These are phyloP conservation scores for Stichopus horrens DNA, from an alignment of 53 echinoderm and acorn worm genomes.

Conservation along the genomic window DNA sequence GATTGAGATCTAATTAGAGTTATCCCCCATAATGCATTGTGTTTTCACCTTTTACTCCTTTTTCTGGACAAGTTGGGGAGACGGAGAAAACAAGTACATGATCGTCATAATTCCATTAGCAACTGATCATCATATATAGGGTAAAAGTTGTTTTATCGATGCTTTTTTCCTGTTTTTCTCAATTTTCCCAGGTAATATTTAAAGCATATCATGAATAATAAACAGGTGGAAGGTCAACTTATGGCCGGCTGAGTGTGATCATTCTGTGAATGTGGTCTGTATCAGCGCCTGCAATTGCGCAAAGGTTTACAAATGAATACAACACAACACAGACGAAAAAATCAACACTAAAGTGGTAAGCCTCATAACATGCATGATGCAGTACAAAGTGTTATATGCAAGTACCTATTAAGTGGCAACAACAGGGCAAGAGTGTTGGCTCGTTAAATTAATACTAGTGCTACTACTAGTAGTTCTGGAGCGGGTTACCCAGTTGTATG, in stretches of 20 bases:
- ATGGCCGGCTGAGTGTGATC: background rate
- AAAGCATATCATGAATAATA: background rate
- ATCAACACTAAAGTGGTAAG: no score
- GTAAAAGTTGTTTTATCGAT: background rate
- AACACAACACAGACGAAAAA: no score
- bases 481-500: no score
- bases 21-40: slow-evolving; percentile 47
- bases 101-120: background rate
- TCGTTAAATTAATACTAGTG: no score
- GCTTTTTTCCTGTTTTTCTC: background rate
- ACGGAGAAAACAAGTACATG: background rate
- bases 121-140: background rate
- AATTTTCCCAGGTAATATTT: background rate
- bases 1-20: slow-evolving; percentile 76
- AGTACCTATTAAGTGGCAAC: no score
- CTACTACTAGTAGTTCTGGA: no score
- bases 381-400: no score
- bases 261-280: no score
- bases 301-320: no score
- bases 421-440: no score
- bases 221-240: background rate
- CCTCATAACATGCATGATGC: no score
- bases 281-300: no score
- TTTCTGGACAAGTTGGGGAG: background rate
- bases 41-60: background rate